Base-by-base conservation (phyloP, 2,888 invertebrate genomes). In the Cataglyphis rosenhaueri region DNA sequence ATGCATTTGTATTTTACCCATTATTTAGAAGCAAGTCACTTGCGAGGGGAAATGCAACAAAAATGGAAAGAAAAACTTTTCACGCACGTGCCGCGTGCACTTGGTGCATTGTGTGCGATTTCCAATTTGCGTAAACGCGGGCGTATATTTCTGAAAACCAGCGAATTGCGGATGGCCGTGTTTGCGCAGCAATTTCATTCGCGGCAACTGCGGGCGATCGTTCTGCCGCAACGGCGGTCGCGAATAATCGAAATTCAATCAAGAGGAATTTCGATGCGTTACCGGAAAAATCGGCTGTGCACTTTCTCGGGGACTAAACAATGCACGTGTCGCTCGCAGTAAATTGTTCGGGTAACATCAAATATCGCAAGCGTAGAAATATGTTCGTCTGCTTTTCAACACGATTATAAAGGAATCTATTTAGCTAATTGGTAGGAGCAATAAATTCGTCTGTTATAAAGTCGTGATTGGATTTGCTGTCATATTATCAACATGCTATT, bases 211-310 rank as follows among this genome's bases (percentile, higher is more conserved):
- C 32, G 57, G 25, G 78, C 57, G 70, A 21, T 68, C 57, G n/a
- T 25, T 65, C 61, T 9, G 25, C 78, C 86, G 70, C 74, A 84
- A 65, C 61, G 78, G 79, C 61, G 83, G 83, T 73, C 52, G 44
- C 78, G 75, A 81, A 84, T 88, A 87, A 88, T 88, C 84, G 84
- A 88, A 88, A 84, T 87, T 88, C 88, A 83, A 88, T 88, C 83
- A 76, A 82, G 71, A 85, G 68, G 64, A 85, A 84, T 85, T 62
- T 82, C 83, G 68, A 82, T 81, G 66, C 52, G 21, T 12, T 66
- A 55, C 61, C 57, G 62, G 68, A 68, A 84, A 81, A 82, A 74
- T 65, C 25, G 62, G n/a, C 66, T 18, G 21, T 64, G 55, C 68
- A 82, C 48, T 62, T 84, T 82, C 68, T 84, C 68, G 57, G 29